phyloP scores from a whole-genome alignment of 2,888 invertebrate species.

The Rutpela maculata region DNA sequence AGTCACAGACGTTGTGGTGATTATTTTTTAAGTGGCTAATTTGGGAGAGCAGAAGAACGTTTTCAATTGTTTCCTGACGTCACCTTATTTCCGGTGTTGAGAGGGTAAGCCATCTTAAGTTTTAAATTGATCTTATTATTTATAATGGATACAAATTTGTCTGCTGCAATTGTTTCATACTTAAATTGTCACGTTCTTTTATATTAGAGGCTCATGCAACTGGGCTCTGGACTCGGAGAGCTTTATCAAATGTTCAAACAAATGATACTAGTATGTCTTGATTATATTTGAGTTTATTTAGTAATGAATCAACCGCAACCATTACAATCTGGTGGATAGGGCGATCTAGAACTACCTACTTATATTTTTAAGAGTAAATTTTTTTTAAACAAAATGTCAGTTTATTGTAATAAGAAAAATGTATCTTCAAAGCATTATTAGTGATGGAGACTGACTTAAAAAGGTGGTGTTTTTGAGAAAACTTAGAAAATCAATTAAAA shows the following conservation, averaged over 20 bases:
- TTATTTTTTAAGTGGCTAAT: constrained; percentile 49
- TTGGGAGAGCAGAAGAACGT: constrained; percentile 46
- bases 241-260: not conserved
- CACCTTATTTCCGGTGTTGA: constrained; percentile 61
- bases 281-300: not conserved
- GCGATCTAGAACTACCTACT: not conserved
- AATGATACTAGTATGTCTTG: not conserved
- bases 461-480: too few species aligned
- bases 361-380: too few species aligned
- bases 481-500: too few species aligned
- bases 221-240: not conserved
- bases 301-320: not conserved
- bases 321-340: not conserved
- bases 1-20: constrained; percentile 45
- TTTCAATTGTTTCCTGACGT: constrained; percentile 65
- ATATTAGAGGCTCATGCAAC: not conserved
- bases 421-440: too few species aligned
- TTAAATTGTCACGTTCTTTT: constrained; percentile 15
- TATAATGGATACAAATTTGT: constrained; percentile 67
- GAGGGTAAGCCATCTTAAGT: constrained; percentile 63
- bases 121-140: constrained; percentile 67
- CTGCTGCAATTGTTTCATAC: constrained; percentile 58
- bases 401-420: too few species aligned
- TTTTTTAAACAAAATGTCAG: too few species aligned
- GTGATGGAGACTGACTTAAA: too few species aligned